A percentile compares a stretch with the other conserved stretches of the same genome.
Conservation (phyloP, 1,140 invertebrate genomes). For the Drosophila punjabiensis region DNA sequence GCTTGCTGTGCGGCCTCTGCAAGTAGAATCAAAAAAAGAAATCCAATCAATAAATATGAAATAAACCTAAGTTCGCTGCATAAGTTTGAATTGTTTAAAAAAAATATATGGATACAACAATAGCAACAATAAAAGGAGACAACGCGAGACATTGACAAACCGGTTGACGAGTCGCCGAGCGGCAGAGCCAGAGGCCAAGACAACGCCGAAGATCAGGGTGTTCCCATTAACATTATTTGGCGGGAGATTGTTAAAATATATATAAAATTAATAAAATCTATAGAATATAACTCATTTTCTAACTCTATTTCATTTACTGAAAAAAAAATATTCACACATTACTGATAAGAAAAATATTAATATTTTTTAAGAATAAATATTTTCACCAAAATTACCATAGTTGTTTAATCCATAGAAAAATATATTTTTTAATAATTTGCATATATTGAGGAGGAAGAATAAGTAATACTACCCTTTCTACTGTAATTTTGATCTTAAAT, state of each 20-base stretch:
- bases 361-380: no score
- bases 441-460: no score
- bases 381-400: no score
- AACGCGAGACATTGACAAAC: constrained; percentile 43
- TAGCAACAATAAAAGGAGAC: constrained; percentile 3
- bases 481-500: no score
- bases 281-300: no score
- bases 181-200: constrained; percentile 22
- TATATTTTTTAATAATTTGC: no score
- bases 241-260: neutral
- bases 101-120: neutral
- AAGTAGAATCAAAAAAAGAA: constrained; percentile 46
- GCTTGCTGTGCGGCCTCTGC: constrained; percentile 55
- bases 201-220: constrained; percentile 24
- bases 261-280: neutral
- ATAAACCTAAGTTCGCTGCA: constrained; percentile 37
- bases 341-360: no score
- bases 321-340: no score
- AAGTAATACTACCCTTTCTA: no score
- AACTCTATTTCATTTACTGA: no score
- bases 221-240: constrained; percentile 31
- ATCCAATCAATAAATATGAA: constrained; percentile 50
- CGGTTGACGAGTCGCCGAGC: constrained; percentile 33
- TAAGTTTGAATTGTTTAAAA: constrained; percentile 46
- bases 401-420: no score